These are phyloP conservation scores for Noctua fimbriata DNA, from an alignment of 2,888 invertebrate genomes.

Conservation along the genomic window DNA sequence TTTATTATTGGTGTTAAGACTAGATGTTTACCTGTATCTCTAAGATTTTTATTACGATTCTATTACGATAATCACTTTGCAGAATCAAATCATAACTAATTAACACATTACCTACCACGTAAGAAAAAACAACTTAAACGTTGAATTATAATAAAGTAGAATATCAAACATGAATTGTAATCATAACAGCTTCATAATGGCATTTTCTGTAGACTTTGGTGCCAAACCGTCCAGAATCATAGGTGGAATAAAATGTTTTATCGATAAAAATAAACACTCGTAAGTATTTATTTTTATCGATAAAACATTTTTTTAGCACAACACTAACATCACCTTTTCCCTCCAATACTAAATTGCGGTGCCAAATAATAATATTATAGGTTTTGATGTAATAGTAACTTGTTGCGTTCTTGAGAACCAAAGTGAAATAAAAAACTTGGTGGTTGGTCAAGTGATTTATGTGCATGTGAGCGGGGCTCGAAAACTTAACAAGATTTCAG, in stretches of 20 bases:
- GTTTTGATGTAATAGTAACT: constrained; percentile 14
- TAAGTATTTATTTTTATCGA: constrained; percentile 10
- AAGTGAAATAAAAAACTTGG: not conserved
- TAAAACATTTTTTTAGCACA: not conserved
- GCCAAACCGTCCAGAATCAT: not conserved
- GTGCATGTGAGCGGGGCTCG: not conserved
- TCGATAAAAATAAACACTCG: too few relatives aligned
- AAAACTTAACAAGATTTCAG: not conserved
- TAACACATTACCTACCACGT: not conserved
- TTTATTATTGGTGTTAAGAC: too few relatives aligned
- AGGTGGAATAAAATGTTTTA: not conserved
- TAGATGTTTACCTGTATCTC: not conserved
- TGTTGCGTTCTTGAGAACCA: constrained; percentile 12
- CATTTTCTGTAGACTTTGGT: not conserved
- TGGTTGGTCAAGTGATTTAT: not conserved
- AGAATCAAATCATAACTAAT: not conserved
- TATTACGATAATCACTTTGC: too few relatives aligned
- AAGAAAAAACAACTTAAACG: not conserved
- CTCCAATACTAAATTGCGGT: not conserved
- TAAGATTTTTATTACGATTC: too few relatives aligned
- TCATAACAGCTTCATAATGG: not conserved
- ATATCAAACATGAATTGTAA: not conserved
- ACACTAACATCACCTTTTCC: constrained; percentile 23
- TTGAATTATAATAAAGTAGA: not conserved
- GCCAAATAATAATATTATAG: constrained; percentile 1